phyloP scores from a whole-genome alignment of 2,888 invertebrate species.

The Endomychus coccineus region DNA sequence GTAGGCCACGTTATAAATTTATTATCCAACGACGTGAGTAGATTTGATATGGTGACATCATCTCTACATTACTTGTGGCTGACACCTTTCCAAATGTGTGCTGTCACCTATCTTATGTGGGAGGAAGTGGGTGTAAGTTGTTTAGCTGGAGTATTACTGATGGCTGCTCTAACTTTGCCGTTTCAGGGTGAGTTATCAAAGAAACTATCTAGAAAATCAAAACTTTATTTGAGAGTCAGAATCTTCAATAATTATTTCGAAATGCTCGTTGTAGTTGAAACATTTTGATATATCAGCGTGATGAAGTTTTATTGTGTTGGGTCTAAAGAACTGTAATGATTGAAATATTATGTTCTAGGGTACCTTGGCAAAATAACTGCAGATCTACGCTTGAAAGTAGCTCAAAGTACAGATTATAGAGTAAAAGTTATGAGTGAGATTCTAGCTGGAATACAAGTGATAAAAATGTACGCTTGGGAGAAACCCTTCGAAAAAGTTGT shows the following conservation, averaged over 20 bases:
- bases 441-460: constrained; percentile 62
- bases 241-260: neutral
- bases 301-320: neutral
- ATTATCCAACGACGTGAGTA: constrained; percentile 75
- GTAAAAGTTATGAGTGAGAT: constrained; percentile 68
- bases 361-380: constrained; percentile 43
- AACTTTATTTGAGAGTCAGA: constrained; percentile 26
- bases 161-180: constrained; percentile 47
- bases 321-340: neutral
- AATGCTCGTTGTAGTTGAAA: neutral
- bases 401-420: constrained; percentile 53
- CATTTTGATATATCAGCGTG: neutral
- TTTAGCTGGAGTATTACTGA: constrained; percentile 53
- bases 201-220: constrained; percentile 15
- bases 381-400: constrained; percentile 42
- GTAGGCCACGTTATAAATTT: constrained; percentile 76
- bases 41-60: constrained; percentile 65
- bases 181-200: constrained; percentile 41
- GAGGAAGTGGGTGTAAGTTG: constrained; percentile 47
- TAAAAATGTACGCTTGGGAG: constrained; percentile 76
- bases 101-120: constrained; percentile 55
- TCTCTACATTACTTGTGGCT: constrained; percentile 73
- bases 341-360: constrained; percentile 31
- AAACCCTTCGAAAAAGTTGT: constrained; percentile 59
- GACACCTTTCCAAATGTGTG: constrained; percentile 63